phyloP scores from a whole-genome alignment of 2,113 vertebrate species.

The Hydropotes inermis region DNA sequence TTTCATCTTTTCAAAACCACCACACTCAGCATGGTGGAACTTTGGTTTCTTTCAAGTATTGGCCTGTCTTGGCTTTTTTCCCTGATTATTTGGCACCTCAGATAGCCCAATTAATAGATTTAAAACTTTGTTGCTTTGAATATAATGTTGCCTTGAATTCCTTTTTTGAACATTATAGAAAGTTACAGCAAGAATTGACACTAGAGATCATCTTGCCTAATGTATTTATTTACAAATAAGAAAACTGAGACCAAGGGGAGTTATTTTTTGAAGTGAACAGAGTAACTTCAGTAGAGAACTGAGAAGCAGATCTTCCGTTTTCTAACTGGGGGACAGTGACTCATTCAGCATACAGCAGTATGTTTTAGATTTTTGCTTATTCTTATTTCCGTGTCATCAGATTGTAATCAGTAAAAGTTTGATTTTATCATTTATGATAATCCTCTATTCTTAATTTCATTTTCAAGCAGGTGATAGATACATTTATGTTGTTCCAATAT shows the following conservation, averaged over 20 bases:
- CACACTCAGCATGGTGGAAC: constrained; percentile 38
- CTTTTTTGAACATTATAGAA: constrained; percentile 11
- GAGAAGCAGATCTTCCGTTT: neutral
- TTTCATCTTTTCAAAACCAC: constrained; percentile 61
- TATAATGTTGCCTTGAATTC: neutral
- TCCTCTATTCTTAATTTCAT: neutral
- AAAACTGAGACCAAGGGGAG: neutral
- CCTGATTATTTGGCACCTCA: constrained; percentile 29
- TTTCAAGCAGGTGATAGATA: neutral
- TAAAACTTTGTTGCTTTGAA: constrained; percentile 36
- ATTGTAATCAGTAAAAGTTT: constrained; percentile 4
- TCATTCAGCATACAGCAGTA: neutral
- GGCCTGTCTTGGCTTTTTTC: neutral
- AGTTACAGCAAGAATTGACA: neutral
- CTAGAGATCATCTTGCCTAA: neutral
- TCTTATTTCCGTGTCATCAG: neutral
- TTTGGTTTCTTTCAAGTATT: constrained; percentile 64
- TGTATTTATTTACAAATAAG: neutral
- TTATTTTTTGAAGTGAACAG: neutral
- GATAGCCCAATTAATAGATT: constrained; percentile 40
- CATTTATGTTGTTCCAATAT: neutral
- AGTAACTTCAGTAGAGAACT: neutral
- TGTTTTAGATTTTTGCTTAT: neutral
- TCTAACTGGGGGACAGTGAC: neutral
- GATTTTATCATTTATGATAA: neutral